phyloP scores from a whole-genome alignment of 2,797 vertebrate species.

The Pelobates cultripes region DNA sequence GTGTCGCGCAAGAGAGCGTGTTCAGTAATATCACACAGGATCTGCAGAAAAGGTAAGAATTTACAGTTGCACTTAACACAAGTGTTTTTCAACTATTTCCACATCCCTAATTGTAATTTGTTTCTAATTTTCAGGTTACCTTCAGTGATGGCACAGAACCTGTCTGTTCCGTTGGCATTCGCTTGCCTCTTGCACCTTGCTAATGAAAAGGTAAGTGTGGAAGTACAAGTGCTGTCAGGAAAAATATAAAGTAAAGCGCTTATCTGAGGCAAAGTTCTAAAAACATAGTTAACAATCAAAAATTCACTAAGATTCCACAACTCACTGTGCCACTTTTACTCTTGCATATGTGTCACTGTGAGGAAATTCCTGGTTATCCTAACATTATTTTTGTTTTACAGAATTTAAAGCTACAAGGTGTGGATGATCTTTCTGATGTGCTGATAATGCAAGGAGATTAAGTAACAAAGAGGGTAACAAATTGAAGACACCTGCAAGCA shows the following conservation, averaged over 20 bases:
- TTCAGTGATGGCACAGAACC: conserved; percentile 82
- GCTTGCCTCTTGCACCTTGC: conserved; percentile 90
- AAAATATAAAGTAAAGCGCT: too few relatives aligned
- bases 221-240: too few relatives aligned
- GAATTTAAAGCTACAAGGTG: conserved; percentile 86
- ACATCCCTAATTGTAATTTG: not conserved
- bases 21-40: conserved; percentile 81
- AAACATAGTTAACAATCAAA: too few relatives aligned
- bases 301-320: too few relatives aligned
- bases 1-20: conserved; percentile 53
- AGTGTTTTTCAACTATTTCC: not conserved
- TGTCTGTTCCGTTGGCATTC: conserved; percentile 90
- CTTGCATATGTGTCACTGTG: not conserved
- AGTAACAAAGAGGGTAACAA: conserved; percentile 45
- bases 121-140: conserved; percentile 76
- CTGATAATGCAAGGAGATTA: conserved; percentile 79
- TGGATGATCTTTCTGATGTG: conserved; percentile 88
- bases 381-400: conserved; percentile 58
- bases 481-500: not conserved
- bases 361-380: not conserved
- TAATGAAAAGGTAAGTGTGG: conserved; percentile 88
- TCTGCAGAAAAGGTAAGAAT: conserved; percentile 79
- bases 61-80: not conserved
- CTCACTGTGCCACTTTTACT: too few relatives aligned
- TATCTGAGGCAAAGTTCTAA: too few relatives aligned